Conservation (phyloP, 2,797 vertebrate species). For the Carduelis carduelis region DNA sequence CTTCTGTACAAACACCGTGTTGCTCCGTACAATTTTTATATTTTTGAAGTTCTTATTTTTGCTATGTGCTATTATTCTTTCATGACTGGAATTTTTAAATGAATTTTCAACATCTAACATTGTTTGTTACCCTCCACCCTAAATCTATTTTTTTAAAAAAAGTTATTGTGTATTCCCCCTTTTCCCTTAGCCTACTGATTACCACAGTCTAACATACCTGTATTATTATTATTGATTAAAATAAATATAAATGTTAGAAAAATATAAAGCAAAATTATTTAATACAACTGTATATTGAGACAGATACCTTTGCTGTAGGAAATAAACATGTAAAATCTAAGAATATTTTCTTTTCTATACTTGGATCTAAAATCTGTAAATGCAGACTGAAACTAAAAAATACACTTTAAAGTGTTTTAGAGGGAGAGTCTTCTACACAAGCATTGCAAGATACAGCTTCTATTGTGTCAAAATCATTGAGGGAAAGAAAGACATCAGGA, state of each 20-base stretch:
- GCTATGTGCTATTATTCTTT: neutral
- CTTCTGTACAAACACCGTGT: neutral
- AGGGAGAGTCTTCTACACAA: neutral
- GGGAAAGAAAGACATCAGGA: neutral
- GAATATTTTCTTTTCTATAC: neutral
- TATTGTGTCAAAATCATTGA: neutral
- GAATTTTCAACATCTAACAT: neutral
- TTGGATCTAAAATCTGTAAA: neutral
- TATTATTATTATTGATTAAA: neutral
- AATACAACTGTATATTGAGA: neutral
- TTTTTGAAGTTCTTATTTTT: neutral
- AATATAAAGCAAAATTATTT: neutral
- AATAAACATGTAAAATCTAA: neutral
- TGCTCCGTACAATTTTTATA: neutral
- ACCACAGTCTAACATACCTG: neutral
- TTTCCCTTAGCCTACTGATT: neutral
- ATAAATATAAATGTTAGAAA: neutral
- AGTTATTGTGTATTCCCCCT: neutral
- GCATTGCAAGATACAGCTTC: neutral
- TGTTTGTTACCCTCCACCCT: fast-evolving
- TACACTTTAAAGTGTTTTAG: fast-evolving
- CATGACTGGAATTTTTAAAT: neutral
- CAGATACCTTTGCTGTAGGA: neutral
- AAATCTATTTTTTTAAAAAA: neutral
- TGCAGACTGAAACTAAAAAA: neutral